These are phyloP conservation scores for Machimus rusticus DNA, from an alignment of 2,888 invertebrate genomes.

Conservation along the genomic window DNA sequence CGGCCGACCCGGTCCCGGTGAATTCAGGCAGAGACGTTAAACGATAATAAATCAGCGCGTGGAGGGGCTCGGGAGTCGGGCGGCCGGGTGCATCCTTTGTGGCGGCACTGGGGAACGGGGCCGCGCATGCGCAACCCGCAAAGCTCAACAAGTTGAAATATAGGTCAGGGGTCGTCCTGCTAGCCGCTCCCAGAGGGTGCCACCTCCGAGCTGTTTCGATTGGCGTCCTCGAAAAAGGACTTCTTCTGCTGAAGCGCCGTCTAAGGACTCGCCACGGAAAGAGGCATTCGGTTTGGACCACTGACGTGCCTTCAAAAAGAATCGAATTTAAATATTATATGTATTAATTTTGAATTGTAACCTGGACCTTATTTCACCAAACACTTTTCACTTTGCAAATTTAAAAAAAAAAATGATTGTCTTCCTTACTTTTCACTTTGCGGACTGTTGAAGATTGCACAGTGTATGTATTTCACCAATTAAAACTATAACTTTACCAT, in stretches of 20 bases:
- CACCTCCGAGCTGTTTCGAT: background rate
- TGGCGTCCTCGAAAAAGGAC: background rate
- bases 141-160: conserved; percentile 37
- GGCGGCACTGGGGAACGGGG: conserved; percentile 8
- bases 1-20: conserved; percentile 30
- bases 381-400: no score
- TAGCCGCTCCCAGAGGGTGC: background rate
- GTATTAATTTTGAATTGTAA: no score
- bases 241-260: background rate
- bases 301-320: no score
- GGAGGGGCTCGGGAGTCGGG: background rate
- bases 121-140: conserved; percentile 19
- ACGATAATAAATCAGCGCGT: conserved; percentile 37
- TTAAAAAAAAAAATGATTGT: no score
- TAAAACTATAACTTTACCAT: no score
- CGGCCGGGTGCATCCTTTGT: background rate
- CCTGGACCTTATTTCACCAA: no score
- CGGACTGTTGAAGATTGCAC: no score
- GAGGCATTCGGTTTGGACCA: no score
- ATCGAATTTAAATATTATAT: no score
- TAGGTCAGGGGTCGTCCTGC: conserved; percentile 22
- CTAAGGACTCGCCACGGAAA: background rate
- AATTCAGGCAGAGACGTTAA: conserved; percentile 36
- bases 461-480: no score
- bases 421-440: no score